Conservation (phyloP, 2,888 invertebrate species). For the Limnephilus rhombicus region DNA sequence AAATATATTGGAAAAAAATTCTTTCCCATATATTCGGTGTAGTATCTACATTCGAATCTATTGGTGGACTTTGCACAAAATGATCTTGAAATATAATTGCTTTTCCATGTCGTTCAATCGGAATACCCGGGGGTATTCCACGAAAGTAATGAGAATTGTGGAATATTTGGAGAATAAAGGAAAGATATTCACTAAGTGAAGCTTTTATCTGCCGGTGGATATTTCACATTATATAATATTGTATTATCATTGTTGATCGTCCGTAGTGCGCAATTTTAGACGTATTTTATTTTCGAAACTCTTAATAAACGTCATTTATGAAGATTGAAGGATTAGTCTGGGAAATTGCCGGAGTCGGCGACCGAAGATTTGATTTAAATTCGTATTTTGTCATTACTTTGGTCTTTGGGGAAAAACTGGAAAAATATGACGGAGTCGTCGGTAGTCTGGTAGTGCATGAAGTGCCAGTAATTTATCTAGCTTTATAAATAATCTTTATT, state of each 20-base stretch:
- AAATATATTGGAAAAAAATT: slow-evolving; percentile 13
- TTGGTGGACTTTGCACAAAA: slow-evolving; percentile 41
- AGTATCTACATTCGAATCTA: neutral
- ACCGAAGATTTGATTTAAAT: slow-evolving; percentile 29
- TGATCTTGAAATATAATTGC: slow-evolving; percentile 55
- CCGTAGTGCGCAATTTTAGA: slow-evolving; percentile 18
- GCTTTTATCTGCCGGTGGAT: slow-evolving; percentile 24
- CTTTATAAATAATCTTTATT: neutral
- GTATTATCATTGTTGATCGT: slow-evolving; percentile 36
- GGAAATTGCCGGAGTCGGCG: slow-evolving; percentile 35
- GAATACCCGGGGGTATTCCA: slow-evolving; percentile 36
- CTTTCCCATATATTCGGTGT: neutral
- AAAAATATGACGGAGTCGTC: neutral
- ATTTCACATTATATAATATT: slow-evolving; percentile 5
- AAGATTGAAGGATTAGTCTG: slow-evolving; percentile 50
- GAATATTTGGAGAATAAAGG: slow-evolving; percentile 32
- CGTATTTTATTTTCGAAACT: slow-evolving; percentile 31
- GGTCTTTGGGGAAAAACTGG: slow-evolving; percentile 4
- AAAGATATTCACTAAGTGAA: slow-evolving; percentile 22
- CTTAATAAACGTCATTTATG: slow-evolving; percentile 48
- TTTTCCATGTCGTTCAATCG: slow-evolving; percentile 53
- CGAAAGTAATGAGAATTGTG: slow-evolving; percentile 42
- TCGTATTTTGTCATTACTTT: slow-evolving; percentile 8
- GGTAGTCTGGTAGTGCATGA: neutral
- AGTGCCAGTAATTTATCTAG: neutral